Percentiles rank a stretch among this genome's conserved stretches.
Evolutionary conservation across 2,113 vertebrate species (phyloP).

Genomic region (Malurus elegans): DNA sequence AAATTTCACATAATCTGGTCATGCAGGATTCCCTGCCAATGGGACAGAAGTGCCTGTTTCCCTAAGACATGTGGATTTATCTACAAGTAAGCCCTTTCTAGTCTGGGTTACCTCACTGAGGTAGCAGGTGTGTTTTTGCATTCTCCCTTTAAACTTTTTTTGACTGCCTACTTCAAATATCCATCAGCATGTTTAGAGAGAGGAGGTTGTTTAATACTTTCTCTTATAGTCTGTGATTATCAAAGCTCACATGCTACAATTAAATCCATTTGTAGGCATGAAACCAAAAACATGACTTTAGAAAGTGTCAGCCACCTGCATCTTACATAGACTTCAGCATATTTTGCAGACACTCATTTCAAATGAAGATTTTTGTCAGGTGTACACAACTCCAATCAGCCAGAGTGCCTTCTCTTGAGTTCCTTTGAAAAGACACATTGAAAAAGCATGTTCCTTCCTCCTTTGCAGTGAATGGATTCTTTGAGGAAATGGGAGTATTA

Average conservation of each 20-base stretch:
- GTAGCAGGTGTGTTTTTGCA: background rate
- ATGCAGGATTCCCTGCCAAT: background rate
- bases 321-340: background rate
- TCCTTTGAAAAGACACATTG: background rate
- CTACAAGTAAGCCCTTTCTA: background rate
- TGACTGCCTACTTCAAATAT: background rate
- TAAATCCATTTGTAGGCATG: background rate
- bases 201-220: background rate
- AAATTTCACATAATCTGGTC: background rate
- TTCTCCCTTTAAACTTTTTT: background rate
- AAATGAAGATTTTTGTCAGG: background rate
- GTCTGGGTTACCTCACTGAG: background rate
- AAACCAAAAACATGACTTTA: background rate
- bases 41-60: background rate
- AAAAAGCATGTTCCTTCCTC: background rate
- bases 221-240: background rate
- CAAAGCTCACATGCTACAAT: background rate
- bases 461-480: background rate
- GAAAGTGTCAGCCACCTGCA: background rate
- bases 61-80: background rate
- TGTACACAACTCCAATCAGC: background rate
- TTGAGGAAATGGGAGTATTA: conserved; percentile 40
- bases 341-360: background rate
- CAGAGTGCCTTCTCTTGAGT: background rate
- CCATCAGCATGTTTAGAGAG: background rate